These are phyloP conservation scores for Leptopterna dolabrata DNA, from an alignment of 2,888 invertebrate genomes.

Conservation along the genomic window DNA sequence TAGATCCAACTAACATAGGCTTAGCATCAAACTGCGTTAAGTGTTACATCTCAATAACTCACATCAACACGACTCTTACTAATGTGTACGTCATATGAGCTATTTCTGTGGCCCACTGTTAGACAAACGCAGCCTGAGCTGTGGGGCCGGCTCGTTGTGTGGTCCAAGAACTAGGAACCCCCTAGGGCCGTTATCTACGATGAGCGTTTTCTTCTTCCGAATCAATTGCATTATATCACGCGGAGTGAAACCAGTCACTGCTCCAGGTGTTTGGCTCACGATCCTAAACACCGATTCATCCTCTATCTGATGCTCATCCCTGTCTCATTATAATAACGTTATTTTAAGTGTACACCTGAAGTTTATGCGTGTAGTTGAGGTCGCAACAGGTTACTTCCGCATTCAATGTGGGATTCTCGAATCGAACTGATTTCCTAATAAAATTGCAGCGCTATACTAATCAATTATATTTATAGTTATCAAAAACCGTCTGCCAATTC, in stretches of 20 bases:
- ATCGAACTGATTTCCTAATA: no score
- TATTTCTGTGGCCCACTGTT: not conserved
- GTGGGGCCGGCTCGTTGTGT: not conserved
- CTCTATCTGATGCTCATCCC: not conserved
- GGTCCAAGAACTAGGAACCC: constrained; percentile 39
- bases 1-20: not conserved
- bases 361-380: not conserved
- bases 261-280: not conserved
- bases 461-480: no score
- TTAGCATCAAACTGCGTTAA: not conserved
- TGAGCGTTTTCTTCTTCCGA: constrained; percentile 1
- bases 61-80: not conserved
- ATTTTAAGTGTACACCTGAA: not conserved
- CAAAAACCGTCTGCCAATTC: no score
- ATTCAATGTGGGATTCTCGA: not conserved
- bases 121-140: not conserved
- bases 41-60: constrained; percentile 3
- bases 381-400: not conserved
- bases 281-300: not conserved
- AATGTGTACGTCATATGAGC: not conserved
- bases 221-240: constrained; percentile 43
- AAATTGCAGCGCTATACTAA: no score
- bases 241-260: not conserved
- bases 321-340: not conserved
- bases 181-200: constrained; percentile 23